These are phyloP conservation scores for Cataglyphis albicans DNA, from an alignment of 2,888 invertebrate species.

Conservation along the genomic window DNA sequence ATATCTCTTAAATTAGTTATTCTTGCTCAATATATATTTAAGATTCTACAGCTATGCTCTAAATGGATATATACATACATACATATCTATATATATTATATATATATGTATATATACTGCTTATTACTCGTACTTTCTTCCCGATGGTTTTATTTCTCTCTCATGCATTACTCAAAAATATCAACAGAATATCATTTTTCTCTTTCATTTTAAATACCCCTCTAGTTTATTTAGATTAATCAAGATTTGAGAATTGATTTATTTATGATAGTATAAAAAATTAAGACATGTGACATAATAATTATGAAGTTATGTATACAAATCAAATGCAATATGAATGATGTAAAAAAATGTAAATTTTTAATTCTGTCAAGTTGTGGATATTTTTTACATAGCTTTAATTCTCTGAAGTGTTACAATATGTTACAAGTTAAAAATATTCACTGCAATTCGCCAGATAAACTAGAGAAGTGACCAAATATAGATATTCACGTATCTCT, in stretches of 20 bases:
- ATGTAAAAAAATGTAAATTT: background rate
- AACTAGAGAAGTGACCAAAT: slow-evolving; percentile 1
- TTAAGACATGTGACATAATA: background rate
- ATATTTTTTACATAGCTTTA: background rate
- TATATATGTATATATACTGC: slow-evolving; percentile 40
- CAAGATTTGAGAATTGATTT: background rate
- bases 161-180: slow-evolving; percentile 52
- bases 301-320: background rate
- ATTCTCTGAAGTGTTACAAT: background rate
- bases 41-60: slow-evolving; percentile 64
- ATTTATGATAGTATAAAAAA: background rate
- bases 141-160: slow-evolving; percentile 53
- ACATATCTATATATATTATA: too few relatives aligned
- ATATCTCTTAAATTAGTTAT: slow-evolving; percentile 60
- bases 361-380: background rate
- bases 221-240: slow-evolving; percentile 10
- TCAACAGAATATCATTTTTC: background rate
- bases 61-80: slow-evolving; percentile 55
- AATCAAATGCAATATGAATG: slow-evolving; percentile 7
- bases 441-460: background rate
- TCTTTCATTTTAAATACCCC: slow-evolving; percentile 1
- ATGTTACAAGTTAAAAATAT: slow-evolving; percentile 19
- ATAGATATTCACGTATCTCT: background rate
- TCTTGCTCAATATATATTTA: slow-evolving; percentile 59
- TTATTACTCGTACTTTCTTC: slow-evolving; percentile 50